These are phyloP conservation scores for Conchocele bisecta DNA, from an alignment of 2,888 invertebrate species.

Conservation along the genomic window DNA sequence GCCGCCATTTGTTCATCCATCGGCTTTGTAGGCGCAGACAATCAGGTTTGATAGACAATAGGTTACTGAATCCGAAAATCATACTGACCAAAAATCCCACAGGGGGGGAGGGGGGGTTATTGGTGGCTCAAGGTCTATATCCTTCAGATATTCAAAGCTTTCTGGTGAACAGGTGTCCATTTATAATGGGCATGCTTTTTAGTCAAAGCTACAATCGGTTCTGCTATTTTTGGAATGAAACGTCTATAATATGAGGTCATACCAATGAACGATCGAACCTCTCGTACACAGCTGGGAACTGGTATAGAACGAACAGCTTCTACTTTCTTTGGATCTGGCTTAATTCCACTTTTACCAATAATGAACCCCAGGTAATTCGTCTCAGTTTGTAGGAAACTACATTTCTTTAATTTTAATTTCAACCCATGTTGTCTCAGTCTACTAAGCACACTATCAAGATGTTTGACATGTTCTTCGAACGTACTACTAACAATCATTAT, in stretches of 20 bases:
- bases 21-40: no score
- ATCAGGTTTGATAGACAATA: no score
- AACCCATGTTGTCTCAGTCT: slow-evolving; percentile 25
- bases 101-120: no score
- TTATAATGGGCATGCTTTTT: slow-evolving; percentile 2
- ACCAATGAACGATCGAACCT: slow-evolving; percentile 13
- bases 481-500: slow-evolving; percentile 42
- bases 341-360: slow-evolving; percentile 32
- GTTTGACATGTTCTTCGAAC: slow-evolving; percentile 43
- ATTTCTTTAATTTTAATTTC: slow-evolving; percentile 36
- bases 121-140: no score
- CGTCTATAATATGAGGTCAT: slow-evolving; percentile 1
- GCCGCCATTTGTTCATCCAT: no score
- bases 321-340: slow-evolving; percentile 28
- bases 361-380: slow-evolving; percentile 36
- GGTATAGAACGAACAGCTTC: slow-evolving; percentile 26
- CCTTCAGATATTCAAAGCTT: neutral
- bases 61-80: no score
- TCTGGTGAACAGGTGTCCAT: neutral
- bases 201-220: slow-evolving; percentile 3
- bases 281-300: slow-evolving; percentile 18
- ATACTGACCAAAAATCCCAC: no score
- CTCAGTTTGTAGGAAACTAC: slow-evolving; percentile 35
- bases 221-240: neutral
- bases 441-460: slow-evolving; percentile 39